These are phyloP conservation scores for Sycophila texana DNA, from an alignment of 2,888 invertebrate species.

Conservation along the genomic window DNA sequence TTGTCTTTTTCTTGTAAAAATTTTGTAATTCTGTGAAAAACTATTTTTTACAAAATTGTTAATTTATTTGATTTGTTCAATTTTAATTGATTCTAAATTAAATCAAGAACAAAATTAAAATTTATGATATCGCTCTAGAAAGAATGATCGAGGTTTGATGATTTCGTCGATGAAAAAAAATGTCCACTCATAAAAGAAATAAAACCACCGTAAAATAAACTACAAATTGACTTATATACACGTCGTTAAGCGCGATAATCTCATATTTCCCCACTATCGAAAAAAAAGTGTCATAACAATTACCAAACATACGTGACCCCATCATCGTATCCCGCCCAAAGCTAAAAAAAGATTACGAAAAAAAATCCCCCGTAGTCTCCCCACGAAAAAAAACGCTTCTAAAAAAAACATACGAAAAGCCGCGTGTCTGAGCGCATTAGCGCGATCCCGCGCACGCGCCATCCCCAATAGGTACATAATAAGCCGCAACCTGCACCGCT, in stretches of 20 bases:
- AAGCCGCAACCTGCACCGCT: slow-evolving; percentile 2
- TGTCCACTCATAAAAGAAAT: no score
- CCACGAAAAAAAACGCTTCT: not conserved
- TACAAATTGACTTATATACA: not conserved
- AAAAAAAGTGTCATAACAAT: no score
- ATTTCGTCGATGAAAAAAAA: not conserved
- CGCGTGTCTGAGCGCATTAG: not conserved
- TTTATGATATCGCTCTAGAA: no score
- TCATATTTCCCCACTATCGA: not conserved
- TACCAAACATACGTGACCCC: no score
- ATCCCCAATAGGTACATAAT: slow-evolving; percentile 8
- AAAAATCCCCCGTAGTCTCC: slow-evolving; percentile 5
- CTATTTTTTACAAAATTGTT: no score
- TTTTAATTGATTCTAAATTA: no score
- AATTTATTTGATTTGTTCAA: no score
- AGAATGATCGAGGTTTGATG: no score
- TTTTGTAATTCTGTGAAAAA: not conserved
- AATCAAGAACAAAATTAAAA: no score
- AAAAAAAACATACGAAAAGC: not conserved
- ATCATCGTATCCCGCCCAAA: no score
- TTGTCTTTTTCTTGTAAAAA: not conserved
- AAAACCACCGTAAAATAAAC: no score
- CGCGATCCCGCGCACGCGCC: not conserved
- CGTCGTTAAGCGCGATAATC: not conserved
- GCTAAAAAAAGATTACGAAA: slow-evolving; percentile 1